Evolutionary conservation across 2,888 invertebrate genomes (phyloP), one percentile per base, ranked within the genome.

Genomic region (Belgica antarctica): DNA sequence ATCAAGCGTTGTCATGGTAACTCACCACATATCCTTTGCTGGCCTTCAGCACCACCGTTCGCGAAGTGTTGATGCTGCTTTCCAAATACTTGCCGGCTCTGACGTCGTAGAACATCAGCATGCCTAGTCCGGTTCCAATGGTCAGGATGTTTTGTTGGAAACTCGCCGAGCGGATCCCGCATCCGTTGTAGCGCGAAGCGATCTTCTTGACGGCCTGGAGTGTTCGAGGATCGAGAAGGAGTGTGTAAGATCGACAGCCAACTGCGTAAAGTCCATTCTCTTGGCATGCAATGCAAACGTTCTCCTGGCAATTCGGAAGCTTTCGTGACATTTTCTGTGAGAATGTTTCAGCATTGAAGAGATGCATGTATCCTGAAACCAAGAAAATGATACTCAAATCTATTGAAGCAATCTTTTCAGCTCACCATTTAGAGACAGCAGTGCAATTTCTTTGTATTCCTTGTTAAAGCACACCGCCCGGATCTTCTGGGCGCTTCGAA

Each of bases 21-120:
- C 87, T 83, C 82, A 92, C 93, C 83, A 93, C 92, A 81, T 90
- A 93, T 73, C 94, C 94, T 78, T 89, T 88, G 72, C 92, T 92
- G 71, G 93, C 90, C 80, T 92, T 92, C 19, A 94, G 82, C 4
- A 91, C 90, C 63, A 93, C 93, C 0, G 93, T 92, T 73, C 93
- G 86, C 7, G 92, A 90, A 0, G 93, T 90, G 79, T 93, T 93
- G 15, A 93, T 92, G 76, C 90, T 91, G 73, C 92, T 92, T 77
- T 95, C 94, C 66, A 96, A 81, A 79, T 95, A 96, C 79, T 94
- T 94, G 62, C 90, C 90, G 25, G 93, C 94, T 75, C 92, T 86
- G 72, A 96, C 83, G 78, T 97, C 97, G 78, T 95, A 96, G 81
- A 97, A 96, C 85, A 96, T 88, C 1, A 97, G 82, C 81, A 92